Evolutionary conservation across 1,140 invertebrate genomes (phyloP), one percentile per base, ranked within the genome.

Genomic region (Halictus rubicundus): DNA sequence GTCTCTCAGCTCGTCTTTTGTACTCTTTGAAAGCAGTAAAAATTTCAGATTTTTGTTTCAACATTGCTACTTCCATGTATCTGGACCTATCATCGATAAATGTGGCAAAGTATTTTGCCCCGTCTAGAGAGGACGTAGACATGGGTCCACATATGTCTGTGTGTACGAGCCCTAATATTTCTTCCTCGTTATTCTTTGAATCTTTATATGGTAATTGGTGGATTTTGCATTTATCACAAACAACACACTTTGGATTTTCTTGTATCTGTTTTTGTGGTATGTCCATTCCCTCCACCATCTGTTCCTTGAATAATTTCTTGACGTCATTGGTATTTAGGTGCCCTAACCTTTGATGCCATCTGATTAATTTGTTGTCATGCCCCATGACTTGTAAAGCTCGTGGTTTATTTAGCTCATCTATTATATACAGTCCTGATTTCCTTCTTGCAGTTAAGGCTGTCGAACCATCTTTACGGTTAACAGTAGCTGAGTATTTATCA

Each of bases 341-440:
- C 3, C 77, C 68, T 27, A 80, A 42, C 32, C 69, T 80, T 39
- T 80, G 57, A 54, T 80, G 64, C 78, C 78, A 80, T 1, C 83
- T 86, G 8, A 81, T 54, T 69, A 89, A 25, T 12, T 25, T 90
- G 75, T 92, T 89, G 59, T 85, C 74, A 54, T 84, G 87, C 63
- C 90, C 89, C n/a, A 78, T 85, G 61, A 90, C 42, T 6, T 42
- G 14, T 4, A 72, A 60, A 78, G 80, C 66, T 80, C 68, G 78
- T 80, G 84, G 69, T 68, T 78, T 63, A 59, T 78, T 63, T 52
- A 79, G 88, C 84, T 87, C 27, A 32, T 87, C 84, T 82, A 87
- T 72, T 83, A 86, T 81, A 60, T 87, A 68, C 23, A 54, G 39
- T 59, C 54, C 68, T 16, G 14, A 46, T 61, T 72, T 46, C 59